phyloP scores from a whole-genome alignment of 2,888 invertebrate species.

The Stramonita haemastoma region DNA sequence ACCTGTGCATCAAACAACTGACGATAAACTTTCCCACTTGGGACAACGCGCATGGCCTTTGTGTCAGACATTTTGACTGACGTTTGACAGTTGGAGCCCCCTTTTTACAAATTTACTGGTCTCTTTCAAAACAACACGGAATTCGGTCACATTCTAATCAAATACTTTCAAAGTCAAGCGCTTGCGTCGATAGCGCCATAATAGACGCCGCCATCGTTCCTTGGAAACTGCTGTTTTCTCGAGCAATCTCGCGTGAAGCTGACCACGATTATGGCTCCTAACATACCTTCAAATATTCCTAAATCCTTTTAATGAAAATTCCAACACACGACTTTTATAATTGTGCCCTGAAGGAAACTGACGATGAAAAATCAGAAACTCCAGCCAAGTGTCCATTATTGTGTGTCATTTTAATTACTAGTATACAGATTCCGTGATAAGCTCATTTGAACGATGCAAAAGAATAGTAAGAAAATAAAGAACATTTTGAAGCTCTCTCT shows the following conservation, averaged over 20 bases:
- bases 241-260: constrained; percentile 30
- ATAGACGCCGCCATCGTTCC: constrained; percentile 44
- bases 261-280: neutral
- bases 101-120: neutral
- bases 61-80: constrained; percentile 57
- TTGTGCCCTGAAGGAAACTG: neutral
- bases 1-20: constrained; percentile 78
- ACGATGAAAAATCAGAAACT: neutral
- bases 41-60: constrained; percentile 66
- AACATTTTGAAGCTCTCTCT: neutral
- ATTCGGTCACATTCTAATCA: neutral
- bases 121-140: neutral
- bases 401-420: neutral
- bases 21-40: constrained; percentile 76
- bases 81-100: no score
- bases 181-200: constrained; percentile 34
- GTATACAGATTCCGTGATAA: no score
- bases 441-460: no score
- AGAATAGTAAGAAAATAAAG: no score
- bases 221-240: constrained; percentile 37
- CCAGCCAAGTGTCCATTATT: neutral
- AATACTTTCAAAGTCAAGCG: neutral
- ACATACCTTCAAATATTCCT: neutral
- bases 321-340: neutral
- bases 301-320: neutral